Percentiles rank a stretch among this genome's conserved stretches.
Conservation (phyloP, 2,113 vertebrate genomes). For the Dipodomys spectabilis region DNA sequence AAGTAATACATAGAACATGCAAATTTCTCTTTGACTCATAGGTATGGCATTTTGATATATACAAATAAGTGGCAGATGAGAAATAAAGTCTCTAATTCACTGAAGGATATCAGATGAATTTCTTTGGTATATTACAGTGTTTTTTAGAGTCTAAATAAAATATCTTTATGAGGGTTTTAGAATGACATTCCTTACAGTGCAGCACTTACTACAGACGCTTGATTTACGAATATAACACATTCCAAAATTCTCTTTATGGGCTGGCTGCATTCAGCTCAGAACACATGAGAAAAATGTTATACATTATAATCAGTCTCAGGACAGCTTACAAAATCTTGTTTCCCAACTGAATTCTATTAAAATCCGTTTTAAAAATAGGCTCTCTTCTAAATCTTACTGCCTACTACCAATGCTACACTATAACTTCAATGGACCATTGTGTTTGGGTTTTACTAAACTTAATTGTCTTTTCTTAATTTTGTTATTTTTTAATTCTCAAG, state of each 20-base stretch:
- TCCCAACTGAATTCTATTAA: not conserved
- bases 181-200: not conserved
- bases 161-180: not conserved
- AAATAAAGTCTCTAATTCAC: constrained; percentile 20
- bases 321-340: not conserved
- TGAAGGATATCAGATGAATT: not conserved
- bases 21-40: constrained; percentile 3
- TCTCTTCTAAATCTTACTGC: not conserved
- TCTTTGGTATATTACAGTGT: not conserved
- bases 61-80: not conserved
- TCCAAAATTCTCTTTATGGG: not conserved
- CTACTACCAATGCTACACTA: not conserved
- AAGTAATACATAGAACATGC: too few relatives aligned
- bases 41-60: not conserved
- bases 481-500: not conserved
- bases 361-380: not conserved
- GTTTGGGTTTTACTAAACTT: not conserved
- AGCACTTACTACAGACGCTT: not conserved
- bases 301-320: not conserved
- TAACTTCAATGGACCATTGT: not conserved
- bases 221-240: not conserved
- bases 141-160: constrained; percentile 63
- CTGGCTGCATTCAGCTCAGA: constrained; percentile 12
- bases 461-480: not conserved
- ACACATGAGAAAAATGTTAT: constrained; percentile 35